phyloP scores from a whole-genome alignment of 2,797 vertebrate genomes.

The Crocidura indochinensis region DNA sequence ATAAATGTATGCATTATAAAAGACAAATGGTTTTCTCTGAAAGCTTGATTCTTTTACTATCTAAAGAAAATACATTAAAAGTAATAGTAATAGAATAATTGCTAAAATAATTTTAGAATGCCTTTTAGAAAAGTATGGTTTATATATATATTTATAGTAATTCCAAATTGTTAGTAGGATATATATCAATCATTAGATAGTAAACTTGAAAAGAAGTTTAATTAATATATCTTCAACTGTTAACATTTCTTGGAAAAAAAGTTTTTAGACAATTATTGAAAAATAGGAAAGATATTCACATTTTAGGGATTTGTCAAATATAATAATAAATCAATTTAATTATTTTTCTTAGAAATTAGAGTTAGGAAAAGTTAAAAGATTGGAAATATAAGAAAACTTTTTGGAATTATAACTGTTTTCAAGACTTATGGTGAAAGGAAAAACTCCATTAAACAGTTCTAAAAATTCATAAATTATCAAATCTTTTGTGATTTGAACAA shows the following conservation, averaged over 20 bases:
- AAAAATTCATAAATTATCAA: constrained; percentile 47
- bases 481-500: constrained; percentile 34
- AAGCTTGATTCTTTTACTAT: neutral
- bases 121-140: neutral
- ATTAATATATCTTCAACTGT: constrained; percentile 39
- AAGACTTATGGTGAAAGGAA: constrained; percentile 30
- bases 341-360: constrained; percentile 47
- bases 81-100: neutral
- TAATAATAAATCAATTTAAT: neutral
- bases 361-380: constrained; percentile 29
- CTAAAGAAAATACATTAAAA: constrained; percentile 31
- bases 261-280: constrained; percentile 39
- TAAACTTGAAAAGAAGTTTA: constrained; percentile 40
- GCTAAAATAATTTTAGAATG: neutral
- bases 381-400: neutral
- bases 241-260: constrained; percentile 31
- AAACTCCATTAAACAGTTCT: constrained; percentile 5
- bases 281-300: constrained; percentile 31
- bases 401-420: neutral
- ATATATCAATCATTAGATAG: neutral
- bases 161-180: constrained; percentile 27
- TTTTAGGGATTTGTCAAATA: constrained; percentile 15
- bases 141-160: neutral
- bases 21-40: neutral
- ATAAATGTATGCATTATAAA: neutral